Base-by-base conservation (phyloP, 2,797 vertebrate species). In the Alectoris magna region DNA sequence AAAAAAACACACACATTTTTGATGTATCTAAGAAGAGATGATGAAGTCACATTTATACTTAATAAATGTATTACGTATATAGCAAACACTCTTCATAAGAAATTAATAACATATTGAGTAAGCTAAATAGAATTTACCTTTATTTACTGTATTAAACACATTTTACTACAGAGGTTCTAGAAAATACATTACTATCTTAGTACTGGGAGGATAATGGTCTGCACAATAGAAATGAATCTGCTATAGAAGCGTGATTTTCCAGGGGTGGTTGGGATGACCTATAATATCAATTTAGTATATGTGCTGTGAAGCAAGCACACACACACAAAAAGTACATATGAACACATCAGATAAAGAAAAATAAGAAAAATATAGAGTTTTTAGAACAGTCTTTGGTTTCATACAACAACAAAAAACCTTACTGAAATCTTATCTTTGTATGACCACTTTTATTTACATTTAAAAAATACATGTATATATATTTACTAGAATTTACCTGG, bases 181-280 rank as follows among this genome's bases (percentile, higher is more conserved):
- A 55, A 51, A 14, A 0, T 7, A 34, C 15, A 29, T 15, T 67
- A 6, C 4, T 49, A 84, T 3, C 5, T 53, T 59, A 59, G 6
- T 39, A 68, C 3, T 11, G 6, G 24, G 10, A 7, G 26, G 11
- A 12, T 58, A 49, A 10, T 15, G 73, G 19, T 29, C 29, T 59
- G 7, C 14, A 23, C 8, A 46, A 23, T 14, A 12, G 2, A 10
- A 93, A 7, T 13, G 31, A 36, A 11, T 63, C 10, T n/a, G 10
- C 6, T 27, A 12, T 31, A 21, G 8, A 85, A 48, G 34, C 7
- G 10, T 11, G 34, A 56, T 2, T 63, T 21, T 55, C 70, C 34
- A 58, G 13, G 21, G 9, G 2, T 11, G 39, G n/a, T 2, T 38
- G 34, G 31, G 8, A 36, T 21, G 5, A 10, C 14, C 14, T 53